Base-by-base conservation (phyloP, 1,140 invertebrate genomes). In the Philotrypesis tridentata region DNA sequence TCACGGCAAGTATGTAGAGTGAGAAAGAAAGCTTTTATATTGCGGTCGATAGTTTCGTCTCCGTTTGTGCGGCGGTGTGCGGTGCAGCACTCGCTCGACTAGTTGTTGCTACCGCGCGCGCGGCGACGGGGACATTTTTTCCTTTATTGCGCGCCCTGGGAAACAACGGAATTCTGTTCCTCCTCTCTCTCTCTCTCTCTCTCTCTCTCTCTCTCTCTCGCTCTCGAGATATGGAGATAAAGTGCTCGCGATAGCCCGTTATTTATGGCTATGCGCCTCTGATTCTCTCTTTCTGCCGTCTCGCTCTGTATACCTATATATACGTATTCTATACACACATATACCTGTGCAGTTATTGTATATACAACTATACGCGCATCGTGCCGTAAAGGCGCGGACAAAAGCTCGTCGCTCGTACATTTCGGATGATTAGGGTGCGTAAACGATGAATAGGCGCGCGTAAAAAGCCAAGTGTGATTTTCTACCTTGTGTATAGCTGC, bases 201-300 rank as follows among this genome's bases (percentile, higher is more conserved):
- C n/a, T n/a, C n/a, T n/a, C n/a, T n/a, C n/a, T n/a, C n/a, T n/a
- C n/a, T n/a, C n/a, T n/a, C n/a, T n/a, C n/a, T n/a, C n/a, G n/a
- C n/a, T n/a, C 29, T 63, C 63, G 73, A 77, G 80, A 77, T 82
- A 82, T 77, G 73, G 80, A 82, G 73, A 82, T 82, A 77, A 82
- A 82, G 73, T 82, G 67, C 73, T 77, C 73, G 48, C 27, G 72
- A 75, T 75, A 81, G 63, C 12, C 48, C 65, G 37, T 75, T 82
- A 77, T 82, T 82, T 82, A 82, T 76, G 40, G 11, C 21, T 21
- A 33, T 33, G 12, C 67, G 23, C 23, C 25, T 14, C 63, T 60
- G 63, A 67, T 75, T 33, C 73, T 65, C 72, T 68, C 72, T n/a
- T 71, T 75, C 37, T 31, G 33, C 67, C n/a, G 27, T 6, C 29